Base-by-base conservation (phyloP, 1,140 invertebrate genomes). In the Solen grandis region DNA sequence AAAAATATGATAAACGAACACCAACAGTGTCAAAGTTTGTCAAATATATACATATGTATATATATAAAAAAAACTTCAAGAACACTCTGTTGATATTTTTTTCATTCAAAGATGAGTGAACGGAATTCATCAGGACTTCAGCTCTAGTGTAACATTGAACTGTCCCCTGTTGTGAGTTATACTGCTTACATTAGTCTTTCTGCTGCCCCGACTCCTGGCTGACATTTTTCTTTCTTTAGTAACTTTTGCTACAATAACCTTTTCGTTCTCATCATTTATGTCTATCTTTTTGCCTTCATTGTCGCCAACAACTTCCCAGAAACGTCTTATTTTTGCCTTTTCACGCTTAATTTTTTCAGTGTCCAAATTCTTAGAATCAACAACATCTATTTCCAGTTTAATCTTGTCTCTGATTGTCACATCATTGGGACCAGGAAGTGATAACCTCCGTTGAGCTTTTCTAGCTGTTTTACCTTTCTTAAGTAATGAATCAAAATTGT, bases 141-240 rank as follows among this genome's bases (percentile, higher is more conserved):
- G 52, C n/a, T 66, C 75, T 19, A 78, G n/a, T 27, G 75, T 69
- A 2, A 78, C 52, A 50, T 78, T 78, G 69, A 36, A 78, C 36
- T 68, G 25, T 57, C 75, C 75, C 2, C 55, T 54, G 50, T 41
- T 68, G 50, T 78, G 75, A 3, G 41, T 5, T 25, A 69, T 25
- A 5, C 41, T 66, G 10, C 33, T 41, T 38, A 27, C 60, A 36
- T 52, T 66, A 14, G 31, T 36, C 55, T 60, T 78, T 29, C 14
- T 19, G 55, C 75, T 78, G n/a, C 10, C 14, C 33, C 38, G 68
- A 19, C 60, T 68, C 35, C 66, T 68, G 1, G 75, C 52, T 1
- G 75, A 78, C 63, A 78, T 66, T 36, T 36, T 54, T 5, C 75
- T 22, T 60, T 78, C 63, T 60, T 78, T 78, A n/a, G 63, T 78